Base-by-base conservation (phyloP, 2,888 invertebrate species). In the Lasioglossum oenotherae region DNA sequence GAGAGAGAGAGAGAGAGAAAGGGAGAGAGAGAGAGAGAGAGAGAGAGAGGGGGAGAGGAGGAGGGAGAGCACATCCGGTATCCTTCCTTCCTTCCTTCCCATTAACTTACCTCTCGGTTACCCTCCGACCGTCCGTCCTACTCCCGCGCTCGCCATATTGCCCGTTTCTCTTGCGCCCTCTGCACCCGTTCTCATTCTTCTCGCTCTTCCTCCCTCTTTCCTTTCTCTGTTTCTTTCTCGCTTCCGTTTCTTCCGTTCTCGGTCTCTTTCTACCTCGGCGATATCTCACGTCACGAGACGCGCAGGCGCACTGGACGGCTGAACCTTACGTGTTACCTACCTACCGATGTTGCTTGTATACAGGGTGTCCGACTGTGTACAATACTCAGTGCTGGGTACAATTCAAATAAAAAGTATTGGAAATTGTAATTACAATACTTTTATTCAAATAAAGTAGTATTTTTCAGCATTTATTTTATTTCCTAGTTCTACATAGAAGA, bases 231-330 rank as follows among this genome's bases (percentile, higher is more conserved):
- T 71, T 67, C n/a, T 49, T 75, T 73, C 71, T 60, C 53, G 60
- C 81, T 74, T 27, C 53, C 69, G 6, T 53, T 69, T 49, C 41
- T 49, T 64, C 78, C 77, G 44, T 76, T 27, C 41, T 41, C 57
- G 64, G 76, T 84, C 74, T 57, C 35, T 27, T 74, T 35, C 80
- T 38, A 71, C 78, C 82, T 74, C 72, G 60, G 41, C 71, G 82
- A 14, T 41, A n/a, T 74, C 81, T 81, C 83, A 75, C 89, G 89
- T 88, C 90, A 88, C 53, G 85, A 71, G 64, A 78, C 60, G 88
- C 89, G 89, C 89, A 89, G 73, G 86, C 89, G 89, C 82, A 53
- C 3, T 71, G 35, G 31, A 69, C 60, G 38, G 78, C 82, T 87
- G 80, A 85, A 87, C 87, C 86, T 81, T 83, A 71, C 81, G 71